Percentiles rank a stretch among this genome's conserved stretches.
Conservation (phyloP, 2,113 vertebrate species). For the Campylorhamphus procurvoides region DNA sequence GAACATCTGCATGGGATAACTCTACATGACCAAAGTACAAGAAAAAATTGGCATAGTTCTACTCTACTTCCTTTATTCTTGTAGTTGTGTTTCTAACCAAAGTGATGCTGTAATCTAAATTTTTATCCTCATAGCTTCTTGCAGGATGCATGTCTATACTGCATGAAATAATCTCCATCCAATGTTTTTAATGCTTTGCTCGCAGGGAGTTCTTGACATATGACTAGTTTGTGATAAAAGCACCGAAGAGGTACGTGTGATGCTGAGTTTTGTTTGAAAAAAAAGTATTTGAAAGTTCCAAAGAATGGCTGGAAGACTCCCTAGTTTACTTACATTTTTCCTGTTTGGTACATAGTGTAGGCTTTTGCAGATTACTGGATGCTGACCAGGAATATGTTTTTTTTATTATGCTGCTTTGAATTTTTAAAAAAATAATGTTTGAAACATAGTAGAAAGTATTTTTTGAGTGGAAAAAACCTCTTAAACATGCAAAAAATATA, state of each 20-base stretch:
- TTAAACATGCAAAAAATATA: background rate
- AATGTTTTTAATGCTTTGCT: background rate
- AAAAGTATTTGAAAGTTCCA: background rate
- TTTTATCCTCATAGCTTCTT: background rate
- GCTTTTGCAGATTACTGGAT: background rate
- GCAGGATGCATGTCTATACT: background rate
- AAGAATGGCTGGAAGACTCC: background rate
- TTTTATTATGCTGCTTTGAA: background rate
- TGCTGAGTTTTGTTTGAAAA: background rate
- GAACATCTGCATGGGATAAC: slow-evolving; percentile 13
- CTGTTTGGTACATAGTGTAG: background rate
- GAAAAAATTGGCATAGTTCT: background rate
- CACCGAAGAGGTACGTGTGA: background rate
- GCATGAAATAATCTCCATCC: background rate
- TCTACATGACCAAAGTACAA: slow-evolving; percentile 9
- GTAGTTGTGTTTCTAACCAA: background rate
- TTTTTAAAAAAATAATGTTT: background rate
- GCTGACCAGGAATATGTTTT: fast-evolving
- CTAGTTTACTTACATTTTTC: background rate
- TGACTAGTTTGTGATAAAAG: background rate
- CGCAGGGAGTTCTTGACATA: background rate
- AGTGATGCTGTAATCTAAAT: background rate
- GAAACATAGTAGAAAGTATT: background rate
- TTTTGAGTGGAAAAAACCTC: background rate
- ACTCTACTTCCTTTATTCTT: background rate